phyloP scores from a whole-genome alignment of 2,113 vertebrate species.

The Columba janthina region DNA sequence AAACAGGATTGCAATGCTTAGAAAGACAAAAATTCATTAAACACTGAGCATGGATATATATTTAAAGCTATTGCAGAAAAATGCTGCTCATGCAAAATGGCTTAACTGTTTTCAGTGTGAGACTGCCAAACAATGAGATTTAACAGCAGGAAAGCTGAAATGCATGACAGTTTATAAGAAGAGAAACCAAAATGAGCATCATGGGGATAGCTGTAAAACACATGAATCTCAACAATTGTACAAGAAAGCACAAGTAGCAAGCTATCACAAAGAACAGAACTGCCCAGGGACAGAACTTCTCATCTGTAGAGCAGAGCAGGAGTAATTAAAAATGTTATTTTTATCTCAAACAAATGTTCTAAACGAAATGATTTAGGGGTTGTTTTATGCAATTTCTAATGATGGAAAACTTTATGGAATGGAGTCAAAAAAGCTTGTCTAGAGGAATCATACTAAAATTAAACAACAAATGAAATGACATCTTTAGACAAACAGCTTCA shows the following conservation, averaged over 20 bases:
- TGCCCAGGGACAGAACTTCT: not conserved
- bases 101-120: not conserved
- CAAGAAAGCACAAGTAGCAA: not conserved
- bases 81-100: not conserved
- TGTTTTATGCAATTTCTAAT: not conserved
- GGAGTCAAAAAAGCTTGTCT: not conserved
- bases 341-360: not conserved
- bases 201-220: not conserved
- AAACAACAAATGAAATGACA: not conserved
- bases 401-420: not conserved
- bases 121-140: not conserved
- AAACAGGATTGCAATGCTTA: not conserved
- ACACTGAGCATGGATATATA: not conserved
- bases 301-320: not conserved
- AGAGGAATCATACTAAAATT: not conserved
- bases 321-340: not conserved
- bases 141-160: not conserved
- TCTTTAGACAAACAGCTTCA: not conserved
- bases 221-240: not conserved
- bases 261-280: not conserved
- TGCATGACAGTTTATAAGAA: not conserved
- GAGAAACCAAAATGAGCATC: not conserved
- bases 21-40: not conserved
- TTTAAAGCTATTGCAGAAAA: not conserved
- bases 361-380: not conserved